Evolutionary conservation across 2,888 invertebrate genomes (phyloP), one percentile per base, ranked within the genome.

Genomic region (Endomychus coccineus): DNA sequence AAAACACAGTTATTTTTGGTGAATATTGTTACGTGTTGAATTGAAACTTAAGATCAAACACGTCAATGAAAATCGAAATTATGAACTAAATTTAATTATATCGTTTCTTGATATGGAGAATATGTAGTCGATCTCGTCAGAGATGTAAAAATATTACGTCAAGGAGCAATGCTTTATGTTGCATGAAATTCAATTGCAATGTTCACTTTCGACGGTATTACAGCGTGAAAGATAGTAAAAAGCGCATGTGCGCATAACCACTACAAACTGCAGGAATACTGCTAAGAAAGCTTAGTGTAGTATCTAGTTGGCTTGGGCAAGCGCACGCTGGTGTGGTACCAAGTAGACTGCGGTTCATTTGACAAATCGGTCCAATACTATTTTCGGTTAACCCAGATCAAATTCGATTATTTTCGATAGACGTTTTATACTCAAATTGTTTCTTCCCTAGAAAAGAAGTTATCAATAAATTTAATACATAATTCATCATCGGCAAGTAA

Each of bases 241-340:
- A 49, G 59, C 63, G 62, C 60, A 61, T 57, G 61, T 55, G 52
- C 56, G 27, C 48, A 44, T 50, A 57, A 48, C 53, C 49, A 51
- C 52, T 60, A 60, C 59, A 59, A 60, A 59, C 59, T 49, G 38
- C 56, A 57, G 57, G 56, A 57, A 55, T 55, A 53, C 54, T 48
- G 59, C 55, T 55, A 51, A 58, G 53, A 50, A 45, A 52, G 47
- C 56, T 62, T 57, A 62, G 63, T 62, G n/a, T n/a, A 57, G 59
- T 49, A 34, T 60, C 54, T 52, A 63, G 63, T 62, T 57, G 54
- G 54, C 64, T 64, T 64, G 66, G 63, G 64, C 62, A 60, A 64
- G 64, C 66, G 64, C 66, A 66, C 63, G 56, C 35, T 44, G 44
- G 61, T 64, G 64, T 64, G 64, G 64, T 63, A 58, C 62, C 64